Evolutionary conservation across 2,113 vertebrate species (phyloP).

Genomic region (Strix aluco): DNA sequence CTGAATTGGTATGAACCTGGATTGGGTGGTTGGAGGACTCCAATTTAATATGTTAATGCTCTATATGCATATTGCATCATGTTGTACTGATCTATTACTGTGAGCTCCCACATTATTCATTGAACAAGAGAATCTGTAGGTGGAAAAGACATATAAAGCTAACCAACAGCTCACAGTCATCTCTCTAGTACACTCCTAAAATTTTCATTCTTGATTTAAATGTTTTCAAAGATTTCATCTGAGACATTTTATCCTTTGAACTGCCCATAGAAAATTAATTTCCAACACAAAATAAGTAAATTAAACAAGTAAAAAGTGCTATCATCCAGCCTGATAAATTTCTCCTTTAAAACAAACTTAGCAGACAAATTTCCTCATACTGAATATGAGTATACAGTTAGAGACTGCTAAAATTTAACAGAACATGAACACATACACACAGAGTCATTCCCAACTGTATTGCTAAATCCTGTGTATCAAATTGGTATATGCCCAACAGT

Average conservation of each 20-base stretch:
- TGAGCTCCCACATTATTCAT: background rate
- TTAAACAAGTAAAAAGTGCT: background rate
- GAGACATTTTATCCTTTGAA: background rate
- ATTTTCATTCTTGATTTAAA: background rate
- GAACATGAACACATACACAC: background rate
- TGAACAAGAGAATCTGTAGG: background rate
- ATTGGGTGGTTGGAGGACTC: background rate
- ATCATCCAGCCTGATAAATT: background rate
- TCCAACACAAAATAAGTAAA: background rate
- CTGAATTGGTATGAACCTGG: background rate
- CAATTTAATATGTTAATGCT: background rate
- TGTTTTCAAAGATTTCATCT: background rate
- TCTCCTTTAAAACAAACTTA: background rate
- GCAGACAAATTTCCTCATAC: background rate
- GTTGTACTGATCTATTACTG: background rate
- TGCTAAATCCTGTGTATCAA: constrained; percentile 28
- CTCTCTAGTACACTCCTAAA: background rate
- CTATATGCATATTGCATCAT: background rate
- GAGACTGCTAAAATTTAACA: background rate
- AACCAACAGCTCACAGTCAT: background rate
- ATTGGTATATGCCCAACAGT: background rate
- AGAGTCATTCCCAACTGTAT: background rate
- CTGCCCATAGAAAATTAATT: background rate
- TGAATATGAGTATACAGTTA: background rate
- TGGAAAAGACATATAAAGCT: background rate